Evolutionary conservation across 2,113 vertebrate genomes (phyloP).

Genomic region (Athene noctua): DNA sequence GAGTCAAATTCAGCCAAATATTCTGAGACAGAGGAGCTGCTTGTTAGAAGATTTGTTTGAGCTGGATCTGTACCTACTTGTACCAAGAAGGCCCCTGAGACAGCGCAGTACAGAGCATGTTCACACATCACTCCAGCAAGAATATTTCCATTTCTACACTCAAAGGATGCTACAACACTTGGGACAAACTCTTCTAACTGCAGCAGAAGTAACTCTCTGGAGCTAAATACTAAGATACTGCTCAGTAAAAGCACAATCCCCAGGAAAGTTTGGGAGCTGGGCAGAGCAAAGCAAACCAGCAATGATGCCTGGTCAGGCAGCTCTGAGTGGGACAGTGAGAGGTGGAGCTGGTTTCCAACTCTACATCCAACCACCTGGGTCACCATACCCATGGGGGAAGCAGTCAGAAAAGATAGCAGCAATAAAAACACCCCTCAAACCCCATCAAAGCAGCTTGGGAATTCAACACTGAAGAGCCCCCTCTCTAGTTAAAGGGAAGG

Average conservation of each 20-base stretch:
- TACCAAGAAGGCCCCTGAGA: background rate
- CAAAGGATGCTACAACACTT: background rate
- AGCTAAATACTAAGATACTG: background rate
- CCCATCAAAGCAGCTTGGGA: background rate
- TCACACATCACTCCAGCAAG: background rate
- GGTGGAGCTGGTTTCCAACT: background rate
- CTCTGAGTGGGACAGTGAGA: accelerated
- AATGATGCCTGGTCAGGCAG: background rate
- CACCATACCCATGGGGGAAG: accelerated
- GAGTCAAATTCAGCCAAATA: background rate
- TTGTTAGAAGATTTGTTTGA: background rate
- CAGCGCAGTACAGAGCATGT: accelerated
- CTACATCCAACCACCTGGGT: background rate
- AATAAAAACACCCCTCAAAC: background rate
- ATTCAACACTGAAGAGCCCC: background rate
- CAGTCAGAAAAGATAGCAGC: background rate
- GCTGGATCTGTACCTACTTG: too few species aligned
- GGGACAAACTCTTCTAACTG: background rate
- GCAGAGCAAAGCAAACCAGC: background rate
- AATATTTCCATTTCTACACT: background rate
- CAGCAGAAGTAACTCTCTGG: background rate
- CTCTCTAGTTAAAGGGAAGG: background rate
- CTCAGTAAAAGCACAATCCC: background rate
- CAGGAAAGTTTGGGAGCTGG: background rate
- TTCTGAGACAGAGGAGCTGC: background rate